Base-by-base conservation (phyloP, 2,797 vertebrate genomes). In the Bufotes viridis region DNA sequence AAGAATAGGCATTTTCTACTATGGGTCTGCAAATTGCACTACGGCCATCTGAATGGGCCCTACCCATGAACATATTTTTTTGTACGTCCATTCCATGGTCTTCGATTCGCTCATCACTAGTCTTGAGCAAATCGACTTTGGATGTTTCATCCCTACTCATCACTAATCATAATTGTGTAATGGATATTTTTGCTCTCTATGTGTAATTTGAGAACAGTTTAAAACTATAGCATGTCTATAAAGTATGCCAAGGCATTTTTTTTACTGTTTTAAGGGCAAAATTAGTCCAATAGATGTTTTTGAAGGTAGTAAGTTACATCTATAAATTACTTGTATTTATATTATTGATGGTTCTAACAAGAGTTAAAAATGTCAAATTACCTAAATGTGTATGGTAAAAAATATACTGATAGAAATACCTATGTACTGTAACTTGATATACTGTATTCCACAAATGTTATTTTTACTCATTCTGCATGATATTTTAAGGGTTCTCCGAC, bases 401-500 rank as follows among this genome's bases (percentile, higher is more conserved):
- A 12, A 57, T 57, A 42, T 42, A 42, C 18, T 63, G 7, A 63
- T 65, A 65, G 63, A 65, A 65, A 65, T 65, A 65, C n/a, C 22
- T 10, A 2, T 42, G 42, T 67, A 69, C n/a, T 18, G 29, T 42
- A n/a, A 18, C 20, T n/a, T 24, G 0, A 20, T 55, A n/a, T 17
- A 6, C 3, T 17, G 14, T 75, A 51, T 67, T 24, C 13, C 9
- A 53, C 9, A 67, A 51, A 17, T 65, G 17, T 82, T 24, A n/a
- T 15, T 22, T 63, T 26, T 29, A 20, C 26, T 70, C 12, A 10
- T 72, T 84, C 6, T 22, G 3, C 22, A 17, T 84, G 9, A 10
- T 12, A 13, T 29, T 88, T 88, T 89, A 76, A 99, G 98, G 93
- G 95, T 98, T 82, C 94, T 99, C 90, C 95, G 98, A 81, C 96